phyloP scores from a whole-genome alignment of 2,888 invertebrate genomes.

The Metopia argyrocephala region DNA sequence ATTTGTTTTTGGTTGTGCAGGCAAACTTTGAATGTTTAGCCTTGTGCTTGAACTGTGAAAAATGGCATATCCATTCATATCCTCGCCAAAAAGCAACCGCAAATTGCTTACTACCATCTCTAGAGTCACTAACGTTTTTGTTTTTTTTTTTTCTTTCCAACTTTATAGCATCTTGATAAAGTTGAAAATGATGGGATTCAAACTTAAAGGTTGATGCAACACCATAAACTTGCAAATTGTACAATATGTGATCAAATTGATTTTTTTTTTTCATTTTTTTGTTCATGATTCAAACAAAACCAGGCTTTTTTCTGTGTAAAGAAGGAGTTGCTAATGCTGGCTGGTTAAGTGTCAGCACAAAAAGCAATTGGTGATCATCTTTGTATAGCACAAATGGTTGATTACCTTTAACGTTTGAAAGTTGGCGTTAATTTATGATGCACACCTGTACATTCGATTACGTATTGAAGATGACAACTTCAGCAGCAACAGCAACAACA shows the following conservation, averaged over 20 bases:
- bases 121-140: not conserved
- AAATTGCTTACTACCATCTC: not conserved
- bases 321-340: conserved; percentile 36
- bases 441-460: conserved; percentile 73
- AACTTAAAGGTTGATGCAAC: conserved; percentile 19
- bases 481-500: conserved; percentile 1
- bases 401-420: conserved; percentile 35
- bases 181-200: conserved; percentile 30
- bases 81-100: conserved; percentile 5
- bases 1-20: not conserved
- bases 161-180: conserved; percentile 49
- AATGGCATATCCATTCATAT: conserved; percentile 22
- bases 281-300: not conserved
- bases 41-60: conserved; percentile 44
- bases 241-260: conserved; percentile 44
- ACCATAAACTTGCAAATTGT: conserved; percentile 43
- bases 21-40: conserved; percentile 31
- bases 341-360: no score
- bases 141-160: conserved; percentile 14
- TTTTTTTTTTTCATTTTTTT: not conserved
- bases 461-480: conserved; percentile 47
- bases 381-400: no score
- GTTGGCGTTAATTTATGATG: conserved; percentile 73
- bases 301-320: no score
- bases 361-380: not conserved